phyloP scores from a whole-genome alignment of 2,888 invertebrate genomes.

The Pteria penguin region DNA sequence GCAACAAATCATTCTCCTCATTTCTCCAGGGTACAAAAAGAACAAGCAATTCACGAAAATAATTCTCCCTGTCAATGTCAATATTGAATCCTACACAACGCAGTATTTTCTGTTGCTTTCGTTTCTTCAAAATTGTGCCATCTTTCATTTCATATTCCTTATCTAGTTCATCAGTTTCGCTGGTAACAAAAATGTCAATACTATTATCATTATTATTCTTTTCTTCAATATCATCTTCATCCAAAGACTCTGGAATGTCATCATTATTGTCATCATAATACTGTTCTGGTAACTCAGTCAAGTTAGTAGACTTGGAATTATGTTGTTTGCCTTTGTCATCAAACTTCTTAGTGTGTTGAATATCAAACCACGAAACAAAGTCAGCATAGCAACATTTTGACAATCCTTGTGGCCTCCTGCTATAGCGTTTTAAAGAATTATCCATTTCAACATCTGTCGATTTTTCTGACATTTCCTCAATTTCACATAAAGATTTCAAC shows the following conservation, averaged over 20 bases:
- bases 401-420: background rate
- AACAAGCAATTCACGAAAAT: conserved; percentile 67
- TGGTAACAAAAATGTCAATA: no score
- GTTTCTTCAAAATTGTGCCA: conserved; percentile 17
- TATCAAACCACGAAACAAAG: background rate
- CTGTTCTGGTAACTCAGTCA: no score
- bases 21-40: conserved; percentile 67
- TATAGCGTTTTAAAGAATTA: background rate
- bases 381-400: background rate
- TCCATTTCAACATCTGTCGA: conserved; percentile 23
- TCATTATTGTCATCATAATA: no score
- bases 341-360: background rate
- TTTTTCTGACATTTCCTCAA: conserved; percentile 37
- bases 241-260: no score
- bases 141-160: conserved; percentile 13
- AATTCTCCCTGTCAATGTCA: conserved; percentile 55
- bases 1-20: background rate
- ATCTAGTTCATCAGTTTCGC: background rate
- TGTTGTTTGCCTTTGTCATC: no score
- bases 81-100: conserved; percentile 53
- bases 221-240: no score
- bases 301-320: no score
- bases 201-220: no score
- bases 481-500: conserved; percentile 52
- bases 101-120: conserved; percentile 28